Base-by-base conservation (phyloP, 2,888 invertebrate species). In the Tetragonisca angustula region DNA sequence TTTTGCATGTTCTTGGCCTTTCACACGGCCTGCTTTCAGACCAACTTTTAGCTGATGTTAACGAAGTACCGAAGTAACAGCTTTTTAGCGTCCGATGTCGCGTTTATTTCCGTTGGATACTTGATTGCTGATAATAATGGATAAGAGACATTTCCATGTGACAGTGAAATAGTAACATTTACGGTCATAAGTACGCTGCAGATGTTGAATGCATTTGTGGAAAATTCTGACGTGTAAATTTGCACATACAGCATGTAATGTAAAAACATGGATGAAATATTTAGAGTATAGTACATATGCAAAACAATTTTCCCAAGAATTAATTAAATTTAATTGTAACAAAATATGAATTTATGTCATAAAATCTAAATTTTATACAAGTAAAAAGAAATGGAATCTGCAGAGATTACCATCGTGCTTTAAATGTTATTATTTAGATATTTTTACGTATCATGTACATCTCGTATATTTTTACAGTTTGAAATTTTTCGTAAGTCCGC, bases 1-100 rank as follows among this genome's bases (percentile, higher is more conserved):
- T 82, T 82, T 67, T 52, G 64, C 59, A 59, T 71, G 36, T 64
- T 54, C 54, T 15, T 15, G 52, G 17, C 15, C 32, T 49, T 49
- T 78, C 24, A 15, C 27, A 15, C 65, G n/a, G 19, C 32, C 24
- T 2, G 59, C 1, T 27, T 27, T 27, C 2, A 4, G 50, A 1
- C 21, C 21, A 59, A 70, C 62, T 69, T 43, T 59, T 27, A 15
- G 6, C 24, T 0, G 52, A 24, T 19, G 52, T 70, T 82, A 82
- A 82, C 56, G 65, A 79, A 43, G 54, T 68, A 19, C 27, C 5
- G 19, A 56, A 65, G 43, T n/a, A 56, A 27, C 64, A 65, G 49
- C 43, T 59, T 70, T 64, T 54, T 59, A 36, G 21, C 17, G 21
- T 36, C 49, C 4, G 9, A 61, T 61, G 32, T 17, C n/a, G 4